A percentile compares a stretch with the other conserved stretches of the same genome.
phyloP scores from a whole-genome alignment of 2,888 invertebrate genomes.

The Aelia acuminata region DNA sequence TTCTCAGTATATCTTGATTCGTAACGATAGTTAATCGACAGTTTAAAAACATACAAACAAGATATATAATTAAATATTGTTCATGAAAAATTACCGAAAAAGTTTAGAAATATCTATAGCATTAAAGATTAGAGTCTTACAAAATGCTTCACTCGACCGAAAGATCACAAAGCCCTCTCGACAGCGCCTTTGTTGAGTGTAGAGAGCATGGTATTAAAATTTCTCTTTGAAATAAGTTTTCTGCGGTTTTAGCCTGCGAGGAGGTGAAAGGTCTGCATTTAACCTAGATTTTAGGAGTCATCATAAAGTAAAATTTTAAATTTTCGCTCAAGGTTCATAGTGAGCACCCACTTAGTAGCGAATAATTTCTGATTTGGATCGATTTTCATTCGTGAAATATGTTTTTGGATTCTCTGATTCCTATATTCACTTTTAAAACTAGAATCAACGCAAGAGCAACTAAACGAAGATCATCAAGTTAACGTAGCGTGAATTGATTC shows the following conservation, averaged over 20 bases:
- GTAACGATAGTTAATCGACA: too few relatives aligned
- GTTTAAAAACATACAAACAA: too few relatives aligned
- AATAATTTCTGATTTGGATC: neutral
- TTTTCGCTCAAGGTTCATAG: neutral
- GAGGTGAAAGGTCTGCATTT: constrained; percentile 16
- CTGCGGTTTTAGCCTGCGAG: neutral
- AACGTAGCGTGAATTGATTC: neutral
- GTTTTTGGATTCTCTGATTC: too few relatives aligned
- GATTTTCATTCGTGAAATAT: neutral
- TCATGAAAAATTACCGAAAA: neutral
- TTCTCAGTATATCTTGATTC: too few relatives aligned
- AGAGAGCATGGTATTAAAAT: neutral
- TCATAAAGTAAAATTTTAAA: neutral
- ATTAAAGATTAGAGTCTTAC: neutral
- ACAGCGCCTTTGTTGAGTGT: neutral
- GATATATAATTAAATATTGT: too few relatives aligned
- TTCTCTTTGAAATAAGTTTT: constrained; percentile 12
- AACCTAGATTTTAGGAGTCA: constrained; percentile 10
- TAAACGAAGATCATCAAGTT: neutral
- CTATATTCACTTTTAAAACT: neutral
- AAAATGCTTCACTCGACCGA: neutral
- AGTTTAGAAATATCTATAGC: neutral
- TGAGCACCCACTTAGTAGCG: neutral
- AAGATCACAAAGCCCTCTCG: neutral
- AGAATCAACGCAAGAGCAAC: neutral